Evolutionary conservation across 1,140 invertebrate genomes (phyloP), one percentile per base, ranked within the genome.

Genomic region (Wiebesia pumilae): DNA sequence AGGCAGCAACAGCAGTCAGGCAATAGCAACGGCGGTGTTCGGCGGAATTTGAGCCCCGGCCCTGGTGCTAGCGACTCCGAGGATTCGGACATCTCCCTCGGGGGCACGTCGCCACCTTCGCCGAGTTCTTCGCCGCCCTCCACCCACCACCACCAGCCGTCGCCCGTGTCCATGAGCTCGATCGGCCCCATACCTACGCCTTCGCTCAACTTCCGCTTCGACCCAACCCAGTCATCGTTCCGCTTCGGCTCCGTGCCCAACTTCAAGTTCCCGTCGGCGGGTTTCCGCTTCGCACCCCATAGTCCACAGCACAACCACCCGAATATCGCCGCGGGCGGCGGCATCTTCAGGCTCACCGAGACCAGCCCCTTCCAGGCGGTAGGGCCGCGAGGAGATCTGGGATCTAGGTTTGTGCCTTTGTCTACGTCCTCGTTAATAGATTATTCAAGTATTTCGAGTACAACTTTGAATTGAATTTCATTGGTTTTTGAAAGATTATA

Each of bases 1-100:
- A 94, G 93, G 89, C 92, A 93, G 92, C 93, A 94, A 79, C 93
- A 94, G 83, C 93, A 93, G 86, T 93, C 93, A 7, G 92, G 93
- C 14, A 90, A 90, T 85, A 93, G 93, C 40, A 90, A 90, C 79
- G 92, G 92, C 30, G 91, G 91, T 47, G 83, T 90, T 0, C 90
- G 93, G 3, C 90, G 93, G 40, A 78, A 90, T 9, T 83, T 93
- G 79, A 94, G 93, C 85, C 93, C 93, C 16, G 92, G 92, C 30
- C 90, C 93, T 0, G 93, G 93, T 1, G 93, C 91, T 0, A 92
- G 91, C 81, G 93, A 93, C 81, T 91, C 92, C 35, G 93, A 94
- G 40, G 93, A 94, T 38, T 94, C 93, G 30, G 93, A 94, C 58
- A 94, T 94, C 75, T 93, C 93, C 21, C 86, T 94, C 14, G 93